phyloP scores from a whole-genome alignment of 2,888 invertebrate species.

The Saturnia japonica region DNA sequence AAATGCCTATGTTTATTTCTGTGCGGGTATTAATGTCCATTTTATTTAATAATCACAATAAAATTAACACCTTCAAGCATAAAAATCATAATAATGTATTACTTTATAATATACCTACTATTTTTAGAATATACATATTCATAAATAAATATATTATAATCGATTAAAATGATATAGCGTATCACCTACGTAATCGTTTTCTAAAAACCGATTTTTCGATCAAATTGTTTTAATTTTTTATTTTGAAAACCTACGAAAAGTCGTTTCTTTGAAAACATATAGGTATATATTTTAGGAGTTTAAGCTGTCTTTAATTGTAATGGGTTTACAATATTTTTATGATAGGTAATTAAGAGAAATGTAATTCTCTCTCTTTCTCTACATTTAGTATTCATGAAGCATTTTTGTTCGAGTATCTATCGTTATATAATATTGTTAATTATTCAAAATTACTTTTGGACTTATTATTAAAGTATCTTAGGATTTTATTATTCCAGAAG shows the following conservation, averaged over 20 bases:
- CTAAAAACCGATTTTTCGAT: background rate
- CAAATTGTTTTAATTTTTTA: background rate
- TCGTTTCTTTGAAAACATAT: background rate
- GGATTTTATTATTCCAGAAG: constrained; percentile 3
- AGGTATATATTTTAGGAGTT: background rate
- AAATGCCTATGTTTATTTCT: no score
- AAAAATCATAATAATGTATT: background rate
- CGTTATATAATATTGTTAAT: no score
- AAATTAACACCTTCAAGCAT: background rate
- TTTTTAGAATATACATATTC: background rate
- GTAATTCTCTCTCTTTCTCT: no score
- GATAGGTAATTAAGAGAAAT: no score
- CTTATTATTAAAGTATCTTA: background rate
- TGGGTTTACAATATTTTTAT: no score
- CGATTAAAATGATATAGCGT: background rate
- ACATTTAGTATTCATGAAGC: no score
- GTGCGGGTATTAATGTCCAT: background rate
- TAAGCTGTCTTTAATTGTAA: background rate
- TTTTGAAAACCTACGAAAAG: background rate
- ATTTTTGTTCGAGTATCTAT: no score
- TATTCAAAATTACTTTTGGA: background rate
- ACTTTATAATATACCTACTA: background rate
- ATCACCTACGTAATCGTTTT: background rate
- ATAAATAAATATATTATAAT: background rate
- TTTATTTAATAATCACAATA: background rate